Evolutionary conservation across 1,140 invertebrate genomes (phyloP), one percentile per base, ranked within the genome.

Genomic region (Sinella curviseta): DNA sequence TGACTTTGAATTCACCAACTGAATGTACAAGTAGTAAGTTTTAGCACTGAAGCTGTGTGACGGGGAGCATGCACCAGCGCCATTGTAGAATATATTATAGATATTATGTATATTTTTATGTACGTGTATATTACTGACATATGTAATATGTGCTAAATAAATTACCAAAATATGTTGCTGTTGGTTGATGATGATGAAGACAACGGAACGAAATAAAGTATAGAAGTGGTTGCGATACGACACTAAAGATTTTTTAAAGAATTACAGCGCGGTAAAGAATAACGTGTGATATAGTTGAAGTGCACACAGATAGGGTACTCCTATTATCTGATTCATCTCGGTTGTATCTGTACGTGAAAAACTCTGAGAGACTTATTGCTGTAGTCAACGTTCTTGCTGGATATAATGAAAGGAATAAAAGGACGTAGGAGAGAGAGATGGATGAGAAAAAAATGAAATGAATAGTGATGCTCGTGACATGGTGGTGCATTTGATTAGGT

Each of bases 381-480:
- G 16, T n/a, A 65, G 57, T 65, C 57, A 65, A n/a, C 8, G 24
- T n/a, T 65, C 26, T 26, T 17, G 24, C 16, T 12, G 57, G 24
- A 65, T 65, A 65, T 12, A 65, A 65, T 48, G 14, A 65, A 65
- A 26, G 57, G 24, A 65, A 65, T n/a, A 26, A 65, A 33, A 35
- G 4, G 24, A 8, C 57, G 26, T 0, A 31, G 20, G 60, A 16
- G 73, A 28, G 60, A 31, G 12, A 33, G 28, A 30, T 30, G 36
- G 39, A 31, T 30, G 26, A 17, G 28, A n/a, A 48, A 78, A 74
- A 39, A 67, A 48, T 48, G 39, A 70, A 78, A 35, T 55, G 57
- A 48, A 78, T 39, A 78, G 30, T 30, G 48, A 74, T 78, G 67
- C 36, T 55, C 77, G 65, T 78, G 77, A 78, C 77, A 39, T 78